These are phyloP conservation scores for Podarcis cretensis DNA, from an alignment of 2,113 vertebrate genomes.

Conservation along the genomic window DNA sequence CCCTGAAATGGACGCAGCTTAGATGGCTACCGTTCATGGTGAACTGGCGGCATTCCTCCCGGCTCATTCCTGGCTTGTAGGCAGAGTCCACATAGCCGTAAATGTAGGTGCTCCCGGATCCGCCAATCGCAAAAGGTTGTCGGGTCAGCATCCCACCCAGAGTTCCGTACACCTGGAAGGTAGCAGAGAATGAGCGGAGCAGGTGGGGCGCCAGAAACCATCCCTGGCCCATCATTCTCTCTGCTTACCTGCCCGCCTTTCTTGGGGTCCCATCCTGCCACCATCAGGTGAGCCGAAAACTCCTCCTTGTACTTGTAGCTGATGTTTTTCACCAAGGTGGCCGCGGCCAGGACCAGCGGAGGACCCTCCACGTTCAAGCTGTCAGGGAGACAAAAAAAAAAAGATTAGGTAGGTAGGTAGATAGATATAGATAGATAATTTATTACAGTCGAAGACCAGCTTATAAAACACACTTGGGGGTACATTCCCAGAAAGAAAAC, in stretches of 20 bases:
- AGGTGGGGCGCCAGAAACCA: too few species aligned
- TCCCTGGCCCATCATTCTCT: neutral
- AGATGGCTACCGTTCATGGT: slow-evolving; percentile 78
- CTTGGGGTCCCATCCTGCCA: slow-evolving; percentile 86
- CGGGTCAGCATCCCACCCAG: slow-evolving; percentile 81
- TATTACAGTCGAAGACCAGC: too few species aligned
- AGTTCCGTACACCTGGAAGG: slow-evolving; percentile 83
- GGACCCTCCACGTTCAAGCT: slow-evolving; percentile 82
- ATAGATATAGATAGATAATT: too few species aligned
- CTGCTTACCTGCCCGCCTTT: slow-evolving; percentile 81
- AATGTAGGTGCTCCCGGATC: slow-evolving; percentile 86
- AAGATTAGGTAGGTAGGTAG: too few species aligned
- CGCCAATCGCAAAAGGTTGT: slow-evolving; percentile 84
- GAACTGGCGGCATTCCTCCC: slow-evolving; percentile 80
- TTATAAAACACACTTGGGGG: too few species aligned
- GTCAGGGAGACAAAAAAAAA: neutral
- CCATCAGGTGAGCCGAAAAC: slow-evolving; percentile 84
- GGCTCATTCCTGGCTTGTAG: slow-evolving; percentile 79
- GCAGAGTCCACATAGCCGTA: slow-evolving; percentile 87
- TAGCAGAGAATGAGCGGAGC: neutral
- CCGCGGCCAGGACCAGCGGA: slow-evolving; percentile 83
- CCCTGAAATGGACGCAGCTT: neutral
- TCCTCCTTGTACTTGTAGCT: slow-evolving; percentile 90
- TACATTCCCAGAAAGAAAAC: too few species aligned
- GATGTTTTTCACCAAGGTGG: slow-evolving; percentile 83